These are phyloP conservation scores for Ormyrus rosae DNA, from an alignment of 2,888 invertebrate species.

Conservation along the genomic window DNA sequence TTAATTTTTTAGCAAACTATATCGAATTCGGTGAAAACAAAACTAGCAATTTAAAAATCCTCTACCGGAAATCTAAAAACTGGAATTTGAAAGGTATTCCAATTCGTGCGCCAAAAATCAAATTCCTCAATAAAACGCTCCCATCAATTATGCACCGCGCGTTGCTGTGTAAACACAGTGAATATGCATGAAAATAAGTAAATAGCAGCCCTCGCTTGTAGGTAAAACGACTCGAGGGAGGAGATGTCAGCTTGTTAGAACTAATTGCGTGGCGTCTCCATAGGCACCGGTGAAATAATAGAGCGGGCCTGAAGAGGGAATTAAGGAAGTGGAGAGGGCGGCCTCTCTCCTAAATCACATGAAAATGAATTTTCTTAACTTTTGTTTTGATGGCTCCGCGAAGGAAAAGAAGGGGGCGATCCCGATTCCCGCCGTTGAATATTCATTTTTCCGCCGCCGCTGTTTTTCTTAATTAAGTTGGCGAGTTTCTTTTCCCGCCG, in stretches of 20 bases:
- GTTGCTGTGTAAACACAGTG: neutral
- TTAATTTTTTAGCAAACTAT: no score
- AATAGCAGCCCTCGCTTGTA: neutral
- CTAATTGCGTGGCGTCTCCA: slow-evolving; percentile 48
- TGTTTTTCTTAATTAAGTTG: slow-evolving; percentile 25
- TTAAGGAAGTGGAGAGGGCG: slow-evolving; percentile 24
- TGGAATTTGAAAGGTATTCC: no score
- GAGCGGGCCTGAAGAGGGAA: slow-evolving; percentile 32
- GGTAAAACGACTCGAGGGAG: no score
- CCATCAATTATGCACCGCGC: neutral
- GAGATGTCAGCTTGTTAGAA: slow-evolving; percentile 50
- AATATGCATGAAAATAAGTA: slow-evolving; percentile 49
- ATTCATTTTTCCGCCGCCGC: neutral
- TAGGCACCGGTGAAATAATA: slow-evolving; percentile 43
- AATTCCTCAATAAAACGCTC: slow-evolving; percentile 10
- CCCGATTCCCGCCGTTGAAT: neutral
- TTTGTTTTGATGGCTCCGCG: slow-evolving; percentile 26
- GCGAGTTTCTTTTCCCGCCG: neutral
- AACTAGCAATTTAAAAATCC: no score
- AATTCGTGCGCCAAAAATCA: neutral
- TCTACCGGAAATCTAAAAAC: no score
- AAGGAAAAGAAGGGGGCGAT: neutral
- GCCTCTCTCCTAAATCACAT: neutral
- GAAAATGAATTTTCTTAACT: slow-evolving; percentile 38
- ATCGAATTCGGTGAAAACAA: no score